Percentiles rank a stretch among this genome's conserved stretches.
These are phyloP conservation scores for Beris morrisii DNA, from an alignment of 2,888 invertebrate species.

Conservation along the genomic window DNA sequence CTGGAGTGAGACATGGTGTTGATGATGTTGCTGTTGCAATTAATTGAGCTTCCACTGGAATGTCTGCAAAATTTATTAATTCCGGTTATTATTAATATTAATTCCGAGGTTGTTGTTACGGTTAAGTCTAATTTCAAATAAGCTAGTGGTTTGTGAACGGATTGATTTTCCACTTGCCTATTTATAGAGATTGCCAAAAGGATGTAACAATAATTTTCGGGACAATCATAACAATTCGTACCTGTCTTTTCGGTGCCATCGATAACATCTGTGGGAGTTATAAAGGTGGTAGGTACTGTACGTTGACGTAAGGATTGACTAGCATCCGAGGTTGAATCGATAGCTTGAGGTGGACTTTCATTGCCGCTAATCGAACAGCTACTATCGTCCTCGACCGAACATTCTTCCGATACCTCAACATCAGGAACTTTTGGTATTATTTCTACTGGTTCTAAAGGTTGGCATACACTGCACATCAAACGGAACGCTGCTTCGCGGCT, in stretches of 20 bases:
- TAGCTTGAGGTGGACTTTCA: slow-evolving; percentile 53
- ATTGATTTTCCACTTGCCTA: background rate
- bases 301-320: slow-evolving; percentile 46
- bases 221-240: background rate
- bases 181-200: background rate
- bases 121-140: too few relatives aligned
- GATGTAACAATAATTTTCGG: background rate
- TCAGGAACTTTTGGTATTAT: slow-evolving; percentile 51
- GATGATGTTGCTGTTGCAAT: slow-evolving; percentile 23
- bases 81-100: slow-evolving; percentile 4
- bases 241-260: slow-evolving; percentile 29
- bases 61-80: slow-evolving; percentile 28
- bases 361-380: slow-evolving; percentile 61
- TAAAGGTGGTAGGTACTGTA: slow-evolving; percentile 30
- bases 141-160: background rate
- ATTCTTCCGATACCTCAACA: slow-evolving; percentile 53
- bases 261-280: slow-evolving; percentile 27
- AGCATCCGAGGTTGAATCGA: slow-evolving; percentile 40
- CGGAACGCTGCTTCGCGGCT: slow-evolving; percentile 86
- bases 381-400: slow-evolving; percentile 60
- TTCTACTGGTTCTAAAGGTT: slow-evolving; percentile 57
- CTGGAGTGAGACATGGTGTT: slow-evolving; percentile 28
- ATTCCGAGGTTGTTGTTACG: background rate
- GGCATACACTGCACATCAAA: slow-evolving; percentile 85
- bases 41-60: slow-evolving; percentile 32